Evolutionary conservation across 2,888 invertebrate genomes (phyloP).

Genomic region (Harpagoxenus sublaevis): DNA sequence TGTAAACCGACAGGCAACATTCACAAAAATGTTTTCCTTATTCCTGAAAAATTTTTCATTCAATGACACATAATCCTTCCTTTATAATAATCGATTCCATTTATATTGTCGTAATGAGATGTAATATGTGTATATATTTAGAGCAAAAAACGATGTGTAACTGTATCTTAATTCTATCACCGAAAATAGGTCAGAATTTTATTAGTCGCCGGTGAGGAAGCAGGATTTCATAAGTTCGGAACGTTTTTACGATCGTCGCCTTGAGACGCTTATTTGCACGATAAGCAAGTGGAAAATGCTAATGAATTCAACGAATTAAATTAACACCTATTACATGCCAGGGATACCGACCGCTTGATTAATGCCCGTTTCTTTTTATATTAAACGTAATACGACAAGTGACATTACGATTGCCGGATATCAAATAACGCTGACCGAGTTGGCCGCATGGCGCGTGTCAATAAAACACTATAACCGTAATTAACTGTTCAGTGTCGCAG

Average conservation of each 20-base stretch:
- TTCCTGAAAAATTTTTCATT: too few relatives aligned
- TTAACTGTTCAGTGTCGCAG: background rate
- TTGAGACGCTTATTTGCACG: slow-evolving; percentile 39
- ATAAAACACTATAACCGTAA: slow-evolving; percentile 5
- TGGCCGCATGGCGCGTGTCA: background rate
- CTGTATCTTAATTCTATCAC: background rate
- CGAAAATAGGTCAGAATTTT: slow-evolving; percentile 53
- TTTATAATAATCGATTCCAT: background rate
- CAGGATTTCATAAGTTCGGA: slow-evolving; percentile 29
- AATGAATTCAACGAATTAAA: slow-evolving; percentile 54
- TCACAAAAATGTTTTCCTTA: too few relatives aligned
- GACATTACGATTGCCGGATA: background rate
- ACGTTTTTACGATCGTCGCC: slow-evolving; percentile 43
- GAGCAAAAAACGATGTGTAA: background rate
- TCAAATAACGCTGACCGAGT: background rate
- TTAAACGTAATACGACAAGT: slow-evolving; percentile 36
- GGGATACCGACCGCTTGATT: slow-evolving; percentile 34
- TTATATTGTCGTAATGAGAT: background rate
- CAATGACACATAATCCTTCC: too few relatives aligned
- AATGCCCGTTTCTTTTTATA: slow-evolving; percentile 11
- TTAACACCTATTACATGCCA: slow-evolving; percentile 14
- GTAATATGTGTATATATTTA: background rate
- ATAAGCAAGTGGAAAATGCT: slow-evolving; percentile 42
- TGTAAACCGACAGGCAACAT: background rate
- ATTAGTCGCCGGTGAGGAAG: slow-evolving; percentile 16